Percentiles rank a stretch among this genome's conserved stretches.
phyloP scores from a whole-genome alignment of 30 jellyfish, hydroid and myxozoan species.

The Rhopilema esculentum region DNA sequence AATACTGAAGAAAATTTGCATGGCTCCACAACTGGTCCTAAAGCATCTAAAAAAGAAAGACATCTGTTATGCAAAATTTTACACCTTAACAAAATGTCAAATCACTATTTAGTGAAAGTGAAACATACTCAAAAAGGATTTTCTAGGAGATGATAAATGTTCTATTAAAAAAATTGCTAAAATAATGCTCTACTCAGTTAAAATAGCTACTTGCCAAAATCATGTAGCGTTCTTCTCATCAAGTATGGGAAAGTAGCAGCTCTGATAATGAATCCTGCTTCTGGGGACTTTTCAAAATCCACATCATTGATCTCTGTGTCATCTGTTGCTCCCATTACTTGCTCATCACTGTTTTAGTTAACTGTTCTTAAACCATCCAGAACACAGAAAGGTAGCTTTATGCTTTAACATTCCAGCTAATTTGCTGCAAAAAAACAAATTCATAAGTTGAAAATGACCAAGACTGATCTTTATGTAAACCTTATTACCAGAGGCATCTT shows the following conservation, averaged over 20 bases:
- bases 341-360: neutral
- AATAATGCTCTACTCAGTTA: neutral
- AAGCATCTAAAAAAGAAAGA: slow-evolving; percentile 55
- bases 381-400: neutral
- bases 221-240: slow-evolving; percentile 63
- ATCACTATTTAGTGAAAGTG: too few relatives aligned
- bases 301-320: slow-evolving; percentile 69
- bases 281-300: slow-evolving; percentile 70
- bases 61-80: too few relatives aligned
- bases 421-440: neutral
- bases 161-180: too few relatives aligned
- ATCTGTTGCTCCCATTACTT: slow-evolving; percentile 57
- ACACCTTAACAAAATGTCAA: too few relatives aligned
- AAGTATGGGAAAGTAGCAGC: slow-evolving; percentile 83
- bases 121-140: too few relatives aligned
- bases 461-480: too few relatives aligned
- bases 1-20: slow-evolving; percentile 66
- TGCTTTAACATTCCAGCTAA: neutral
- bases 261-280: slow-evolving; percentile 54
- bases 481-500: too few relatives aligned
- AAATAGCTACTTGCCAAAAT: slow-evolving; percentile 63
- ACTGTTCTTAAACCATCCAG: neutral
- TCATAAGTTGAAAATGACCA: too few relatives aligned
- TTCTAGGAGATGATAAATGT: too few relatives aligned
- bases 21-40: slow-evolving; percentile 57